Base-by-base conservation (phyloP, 1,140 invertebrate species). In the Dryas iulia region DNA sequence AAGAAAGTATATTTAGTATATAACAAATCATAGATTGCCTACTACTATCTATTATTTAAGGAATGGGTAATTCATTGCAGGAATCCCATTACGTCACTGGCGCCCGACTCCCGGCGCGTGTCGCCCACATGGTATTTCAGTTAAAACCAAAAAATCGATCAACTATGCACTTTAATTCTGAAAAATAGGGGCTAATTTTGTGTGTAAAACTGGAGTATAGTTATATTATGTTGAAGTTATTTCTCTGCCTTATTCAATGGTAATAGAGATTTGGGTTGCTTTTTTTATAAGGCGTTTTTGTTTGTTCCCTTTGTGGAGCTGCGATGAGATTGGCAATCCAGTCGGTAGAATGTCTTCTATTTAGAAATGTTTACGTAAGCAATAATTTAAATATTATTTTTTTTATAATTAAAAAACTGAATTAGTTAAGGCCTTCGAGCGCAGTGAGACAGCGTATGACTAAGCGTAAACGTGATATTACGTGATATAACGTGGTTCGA, bases 61-160 rank as follows among this genome's bases (percentile, higher is more conserved):
- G 23, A 63, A 69, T 58, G 66, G 60, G 66, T 33, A 62, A 63
- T 47, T 58, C 28, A 47, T 58, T 62, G 66, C 31, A 62, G 61
- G 60, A 60, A 61, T 70, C 68, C 66, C 47, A 61, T 75, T 65
- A 78, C 76, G 76, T 78, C 73, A 78, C 65, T 72, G 76, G 76
- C 76, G 76, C 76, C 73, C 58, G 62, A 39, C 69, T 65, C 62
- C 65, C 57, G 69, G 59, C 74, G 71, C 75, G 69, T 72, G 73
- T 69, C 69, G 71, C 69, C 63, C 76, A 78, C 62, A 78, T 77
- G 76, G 71, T 67, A 25, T 26, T 62, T 67, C 39, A 52, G 35
- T 57, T 53, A 58, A 62, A 66, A 53, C 26, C 10, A 26, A 59
- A 30, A 35, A 59, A 25, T 33, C 28, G 52, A 59, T 24, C 58